Evolutionary conservation across 2,113 vertebrate genomes (phyloP).

Genomic region (Mus pahari): DNA sequence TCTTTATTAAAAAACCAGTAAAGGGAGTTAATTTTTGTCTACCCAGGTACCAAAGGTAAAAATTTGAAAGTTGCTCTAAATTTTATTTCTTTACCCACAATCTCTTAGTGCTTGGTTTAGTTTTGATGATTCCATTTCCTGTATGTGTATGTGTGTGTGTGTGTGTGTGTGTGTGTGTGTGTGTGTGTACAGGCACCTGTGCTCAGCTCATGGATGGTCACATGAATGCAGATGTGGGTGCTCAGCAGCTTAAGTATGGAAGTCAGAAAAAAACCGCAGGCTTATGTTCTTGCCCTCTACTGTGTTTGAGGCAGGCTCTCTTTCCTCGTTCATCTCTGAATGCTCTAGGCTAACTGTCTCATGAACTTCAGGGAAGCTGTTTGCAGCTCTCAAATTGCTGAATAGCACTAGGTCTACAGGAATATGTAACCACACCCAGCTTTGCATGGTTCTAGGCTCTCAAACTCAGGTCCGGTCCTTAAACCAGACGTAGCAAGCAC

Average conservation of each 20-base stretch:
- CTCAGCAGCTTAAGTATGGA: neutral
- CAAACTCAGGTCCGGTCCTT: neutral
- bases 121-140: constrained; percentile 6
- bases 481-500: neutral
- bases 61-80: neutral
- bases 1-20: neutral
- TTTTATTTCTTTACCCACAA: neutral
- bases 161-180: neutral
- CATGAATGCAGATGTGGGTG: neutral
- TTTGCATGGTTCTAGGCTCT: neutral
- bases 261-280: neutral
- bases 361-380: neutral
- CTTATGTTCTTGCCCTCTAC: neutral
- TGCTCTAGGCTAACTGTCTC: neutral
- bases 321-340: no score
- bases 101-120: neutral
- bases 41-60: neutral
- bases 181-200: neutral
- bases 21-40: neutral
- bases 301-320: neutral
- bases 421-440: no score
- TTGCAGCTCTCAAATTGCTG: neutral
- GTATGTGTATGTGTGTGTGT: neutral
- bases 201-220: neutral
- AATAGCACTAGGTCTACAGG: neutral